Evolutionary conservation across 2,113 vertebrate genomes (phyloP), one percentile per base, ranked within the genome.

Genomic region (Colossoma macropomum): DNA sequence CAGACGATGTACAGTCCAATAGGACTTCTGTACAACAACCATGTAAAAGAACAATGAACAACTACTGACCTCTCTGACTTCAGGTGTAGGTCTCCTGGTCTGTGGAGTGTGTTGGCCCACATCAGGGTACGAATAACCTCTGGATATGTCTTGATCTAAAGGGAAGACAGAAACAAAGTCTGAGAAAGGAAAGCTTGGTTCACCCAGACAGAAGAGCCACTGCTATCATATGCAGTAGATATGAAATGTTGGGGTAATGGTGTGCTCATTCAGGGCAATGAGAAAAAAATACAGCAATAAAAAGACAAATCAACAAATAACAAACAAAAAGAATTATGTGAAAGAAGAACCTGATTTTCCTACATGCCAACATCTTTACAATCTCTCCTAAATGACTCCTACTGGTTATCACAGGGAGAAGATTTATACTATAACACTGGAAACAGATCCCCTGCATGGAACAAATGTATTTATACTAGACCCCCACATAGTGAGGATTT

Each of bases 61-160:
- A 75, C 25, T 21, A 45, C 77, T 80, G 92, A 96, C 96, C 95
- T 97, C 96, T 95, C 90, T 95, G 50, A 83, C 28, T 34, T 96
- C 95, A 80, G 94, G 87, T 81, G 90, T 90, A 89, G 90, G 94
- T 93, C 92, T 95, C 90, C 92, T 94, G 79, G 94, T 94, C 81
- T 92, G 91, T 79, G 94, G 86, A 80, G 88, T 73, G 68, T 90
- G 90, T 86, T 89, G 91, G 69, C 93, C 94, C 87, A 94, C 32
- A 83, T 96, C 95, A 87, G 92, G 91, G 93, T 90, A 88, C 4
- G 79, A 81, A 93, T 95, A 95, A 81, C 90, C 94, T 92, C 94
- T 91, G 82, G 92, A 93, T 86, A 92, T 90, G 60, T 96, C 96
- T 13, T 88, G 93, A 89, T 96, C 96, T 94, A 87, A 89, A 91